phyloP scores from a whole-genome alignment of 2,797 vertebrate species.

The Scolopax rusticola region DNA sequence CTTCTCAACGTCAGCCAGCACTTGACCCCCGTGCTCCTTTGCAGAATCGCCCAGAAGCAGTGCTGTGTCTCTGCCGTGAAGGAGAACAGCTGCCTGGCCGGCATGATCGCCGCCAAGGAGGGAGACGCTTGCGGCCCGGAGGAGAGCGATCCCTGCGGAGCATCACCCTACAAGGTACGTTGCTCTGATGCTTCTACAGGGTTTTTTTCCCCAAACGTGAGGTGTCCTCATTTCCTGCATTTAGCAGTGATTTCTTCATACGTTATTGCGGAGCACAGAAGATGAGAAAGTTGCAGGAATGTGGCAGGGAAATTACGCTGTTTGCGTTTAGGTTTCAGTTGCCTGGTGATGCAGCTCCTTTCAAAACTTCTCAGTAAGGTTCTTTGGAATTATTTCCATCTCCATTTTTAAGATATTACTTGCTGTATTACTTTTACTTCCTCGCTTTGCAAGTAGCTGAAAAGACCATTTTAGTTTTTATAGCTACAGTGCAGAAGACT shows the following conservation, averaged over 20 bases:
- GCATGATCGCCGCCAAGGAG: slow-evolving; percentile 86
- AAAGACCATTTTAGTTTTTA: slow-evolving; percentile 1
- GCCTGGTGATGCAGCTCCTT: not conserved
- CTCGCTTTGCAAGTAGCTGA: not conserved
- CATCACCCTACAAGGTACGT: slow-evolving; percentile 86
- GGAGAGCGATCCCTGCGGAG: slow-evolving; percentile 77
- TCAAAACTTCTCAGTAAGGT: not conserved
- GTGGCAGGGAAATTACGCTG: not conserved
- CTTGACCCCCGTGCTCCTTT: not conserved
- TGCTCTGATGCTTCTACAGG: not conserved
- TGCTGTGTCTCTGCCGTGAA: slow-evolving; percentile 87
- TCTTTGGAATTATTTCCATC: not conserved
- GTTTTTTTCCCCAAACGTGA: not conserved
- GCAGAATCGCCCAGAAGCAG: slow-evolving; percentile 88
- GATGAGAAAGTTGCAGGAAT: not conserved
- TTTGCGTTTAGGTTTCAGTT: not conserved
- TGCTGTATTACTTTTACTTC: not conserved
- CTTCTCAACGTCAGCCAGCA: not conserved
- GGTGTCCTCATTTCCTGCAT: not conserved
- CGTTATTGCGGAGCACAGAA: accelerated
- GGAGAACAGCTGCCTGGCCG: slow-evolving; percentile 88
- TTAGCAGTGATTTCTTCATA: not conserved
- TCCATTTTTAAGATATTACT: not conserved
- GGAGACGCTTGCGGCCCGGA: slow-evolving; percentile 81
- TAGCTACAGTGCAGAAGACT: not conserved